Evolutionary conservation across 2,797 vertebrate species (phyloP), one percentile per base, ranked within the genome.

Genomic region (Varecia variegata): DNA sequence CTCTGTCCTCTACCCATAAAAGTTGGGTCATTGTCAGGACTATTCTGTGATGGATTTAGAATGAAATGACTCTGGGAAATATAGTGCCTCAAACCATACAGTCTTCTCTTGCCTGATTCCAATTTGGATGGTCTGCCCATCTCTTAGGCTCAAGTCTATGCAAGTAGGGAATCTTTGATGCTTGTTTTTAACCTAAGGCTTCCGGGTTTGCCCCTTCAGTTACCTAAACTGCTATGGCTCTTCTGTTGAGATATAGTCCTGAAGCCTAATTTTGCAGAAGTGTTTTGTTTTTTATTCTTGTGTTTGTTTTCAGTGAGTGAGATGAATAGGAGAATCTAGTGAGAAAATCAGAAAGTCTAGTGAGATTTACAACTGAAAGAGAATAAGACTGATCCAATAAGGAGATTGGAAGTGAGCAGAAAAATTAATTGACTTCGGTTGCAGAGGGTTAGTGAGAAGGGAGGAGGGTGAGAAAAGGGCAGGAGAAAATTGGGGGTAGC

Each of bases 341-440:
- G n/a, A n/a, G n/a, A n/a, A n/a, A n/a, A n/a, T n/a, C 27, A 90
- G 18, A 79, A 88, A 92, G 58, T 35, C n/a, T 40, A 67, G 9
- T 43, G 50, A 79, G 40, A 89, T 89, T 95, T 96, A 82, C 3
- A 95, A 76, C 3, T 52, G 17, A 88, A 87, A 80, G n/a, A 40
- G 25, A 81, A 84, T 21, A 91, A 40, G n/a, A 60, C 12, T 40
- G 32, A 86, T 9, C 3, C 65, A 86, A 38, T 7, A 93, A 93
- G 32, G 40, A 88, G 23, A 79, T 35, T 56, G 18, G 60, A 95
- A 70, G 50, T 40, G 13, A 97, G 47, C 45, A 93, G 87, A 84
- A 94, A 85, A 83, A 60, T 74, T 54, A 95, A 73, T 12, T 92
- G 40, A 50, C 45, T 23, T 71, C 23, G 35, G 30, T 43, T 83